Conservation (phyloP, 2,113 vertebrate species). For the Boulengerochromis microlepis region DNA sequence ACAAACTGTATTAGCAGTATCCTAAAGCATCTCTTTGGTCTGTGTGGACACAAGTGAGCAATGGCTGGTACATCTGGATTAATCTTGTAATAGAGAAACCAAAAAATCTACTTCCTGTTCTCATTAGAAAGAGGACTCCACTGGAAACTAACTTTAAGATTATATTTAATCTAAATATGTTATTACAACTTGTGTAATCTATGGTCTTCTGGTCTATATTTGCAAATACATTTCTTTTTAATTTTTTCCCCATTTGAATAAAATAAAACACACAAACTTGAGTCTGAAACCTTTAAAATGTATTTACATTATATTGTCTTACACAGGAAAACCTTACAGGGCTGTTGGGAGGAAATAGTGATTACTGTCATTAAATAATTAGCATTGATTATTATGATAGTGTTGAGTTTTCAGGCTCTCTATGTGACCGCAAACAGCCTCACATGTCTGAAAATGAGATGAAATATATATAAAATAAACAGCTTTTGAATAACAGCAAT, state of each 20-base stretch:
- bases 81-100: not conserved
- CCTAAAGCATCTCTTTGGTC: rapidly evolving
- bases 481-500: not conserved
- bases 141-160: rapidly evolving
- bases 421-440: not conserved
- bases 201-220: rapidly evolving
- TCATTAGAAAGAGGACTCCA: rapidly evolving
- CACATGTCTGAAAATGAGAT: not conserved
- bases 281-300: conserved; percentile 14
- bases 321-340: conserved; percentile 19
- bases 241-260: rapidly evolving
- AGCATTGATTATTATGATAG: not conserved
- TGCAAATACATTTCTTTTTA: rapidly evolving
- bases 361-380: not conserved
- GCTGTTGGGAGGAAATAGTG: not conserved
- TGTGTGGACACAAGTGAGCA: not conserved
- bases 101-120: rapidly evolving
- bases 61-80: rapidly evolving
- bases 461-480: not conserved
- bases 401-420: not conserved
- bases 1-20: no score
- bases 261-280: not conserved
- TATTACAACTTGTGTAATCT: rapidly evolving
- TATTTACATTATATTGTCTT: conserved; percentile 56
- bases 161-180: not conserved